phyloP scores from a whole-genome alignment of 2,888 invertebrate species.

The Heliconius aoede region DNA sequence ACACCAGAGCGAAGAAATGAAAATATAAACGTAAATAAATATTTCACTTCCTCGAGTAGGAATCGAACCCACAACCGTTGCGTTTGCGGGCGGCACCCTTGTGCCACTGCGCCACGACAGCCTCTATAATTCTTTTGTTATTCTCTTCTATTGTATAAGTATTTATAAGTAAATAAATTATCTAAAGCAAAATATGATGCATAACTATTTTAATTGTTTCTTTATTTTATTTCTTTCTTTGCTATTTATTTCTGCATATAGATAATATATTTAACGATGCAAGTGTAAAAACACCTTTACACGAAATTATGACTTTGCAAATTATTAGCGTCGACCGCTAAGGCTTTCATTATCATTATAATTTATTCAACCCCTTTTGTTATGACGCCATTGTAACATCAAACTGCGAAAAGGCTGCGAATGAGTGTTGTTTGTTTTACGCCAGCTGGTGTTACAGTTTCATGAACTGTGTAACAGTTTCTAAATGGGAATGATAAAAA shows the following conservation, averaged over 20 bases:
- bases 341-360: conserved; percentile 43
- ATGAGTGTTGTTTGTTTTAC: conserved; percentile 31
- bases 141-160: too few relatives aligned
- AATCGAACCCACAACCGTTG: too few relatives aligned
- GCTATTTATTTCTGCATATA: too few relatives aligned
- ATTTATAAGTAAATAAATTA: background rate
- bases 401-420: conserved; percentile 38
- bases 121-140: too few relatives aligned
- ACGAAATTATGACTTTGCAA: conserved; percentile 35
- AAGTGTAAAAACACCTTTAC: conserved; percentile 20
- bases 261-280: background rate
- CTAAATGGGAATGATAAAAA: background rate
- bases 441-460: conserved; percentile 19
- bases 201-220: background rate
- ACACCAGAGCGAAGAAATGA: too few relatives aligned
- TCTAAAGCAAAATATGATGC: background rate
- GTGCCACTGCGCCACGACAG: too few relatives aligned
- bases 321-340: conserved; percentile 39
- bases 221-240: background rate
- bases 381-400: conserved; percentile 40
- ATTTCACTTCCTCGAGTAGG: too few relatives aligned
- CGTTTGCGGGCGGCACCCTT: too few relatives aligned
- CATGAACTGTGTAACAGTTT: too few relatives aligned
- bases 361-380: conserved; percentile 44
- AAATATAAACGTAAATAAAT: too few relatives aligned